phyloP scores from a whole-genome alignment of 2,888 invertebrate species.

The Stenchaetothrips biformis region DNA sequence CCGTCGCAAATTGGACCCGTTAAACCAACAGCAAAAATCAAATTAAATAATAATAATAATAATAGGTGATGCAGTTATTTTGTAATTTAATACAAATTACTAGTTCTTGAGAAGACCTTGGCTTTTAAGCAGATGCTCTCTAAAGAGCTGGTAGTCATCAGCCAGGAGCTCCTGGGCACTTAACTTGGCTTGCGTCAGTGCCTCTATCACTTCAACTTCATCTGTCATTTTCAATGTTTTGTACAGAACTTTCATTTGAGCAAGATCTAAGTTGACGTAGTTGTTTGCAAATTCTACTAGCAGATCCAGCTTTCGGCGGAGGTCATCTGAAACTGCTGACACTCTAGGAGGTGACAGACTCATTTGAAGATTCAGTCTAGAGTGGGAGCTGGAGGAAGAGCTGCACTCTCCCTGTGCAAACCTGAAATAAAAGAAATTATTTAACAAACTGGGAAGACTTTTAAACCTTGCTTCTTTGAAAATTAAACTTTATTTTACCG shows the following conservation, averaged over 20 bases:
- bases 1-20: background rate
- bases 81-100: background rate
- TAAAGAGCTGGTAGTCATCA: conserved; percentile 35
- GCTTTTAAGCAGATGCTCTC: conserved; percentile 33
- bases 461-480: background rate
- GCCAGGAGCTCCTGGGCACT: conserved; percentile 31
- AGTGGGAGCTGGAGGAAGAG: background rate
- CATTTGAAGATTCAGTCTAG: background rate
- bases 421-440: background rate
- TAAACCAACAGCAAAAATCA: background rate
- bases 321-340: background rate
- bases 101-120: conserved; percentile 27
- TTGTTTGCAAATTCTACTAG: conserved; percentile 35
- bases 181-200: conserved; percentile 32
- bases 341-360: background rate
- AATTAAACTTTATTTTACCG: background rate
- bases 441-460: no score
- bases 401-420: background rate
- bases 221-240: conserved; percentile 32
- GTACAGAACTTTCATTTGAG: conserved; percentile 32
- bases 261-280: conserved; percentile 35
- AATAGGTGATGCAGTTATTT: background rate
- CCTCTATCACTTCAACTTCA: conserved; percentile 31
- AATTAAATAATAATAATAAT: background rate
- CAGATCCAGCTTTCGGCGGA: background rate